These are phyloP conservation scores for Alectoris magna DNA, from an alignment of 2,797 vertebrate genomes.

Conservation along the genomic window DNA sequence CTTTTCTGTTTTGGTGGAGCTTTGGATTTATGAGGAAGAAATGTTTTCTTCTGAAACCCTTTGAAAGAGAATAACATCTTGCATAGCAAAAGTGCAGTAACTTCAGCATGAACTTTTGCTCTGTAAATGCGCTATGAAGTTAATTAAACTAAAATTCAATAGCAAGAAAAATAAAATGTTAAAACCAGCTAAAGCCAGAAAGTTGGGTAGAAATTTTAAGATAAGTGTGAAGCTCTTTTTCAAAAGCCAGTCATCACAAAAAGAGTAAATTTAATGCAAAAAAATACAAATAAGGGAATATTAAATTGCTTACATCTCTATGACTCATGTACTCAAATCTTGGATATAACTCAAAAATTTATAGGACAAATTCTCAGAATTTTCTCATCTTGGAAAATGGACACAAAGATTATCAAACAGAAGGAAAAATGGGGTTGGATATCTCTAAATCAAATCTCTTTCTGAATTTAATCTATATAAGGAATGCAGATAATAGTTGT, in stretches of 20 bases:
- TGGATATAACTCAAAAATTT: background rate
- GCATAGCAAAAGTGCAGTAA: background rate
- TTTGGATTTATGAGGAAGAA: background rate
- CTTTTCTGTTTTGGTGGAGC: background rate
- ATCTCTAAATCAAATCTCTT: background rate
- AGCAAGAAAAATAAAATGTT: background rate
- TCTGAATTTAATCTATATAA: background rate
- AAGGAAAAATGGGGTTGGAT: background rate
- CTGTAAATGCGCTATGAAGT: background rate
- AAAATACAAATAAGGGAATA: background rate
- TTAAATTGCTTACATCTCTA: background rate
- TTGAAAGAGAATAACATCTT: background rate
- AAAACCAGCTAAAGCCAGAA: background rate
- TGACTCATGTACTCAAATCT: background rate
- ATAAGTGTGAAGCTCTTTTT: background rate
- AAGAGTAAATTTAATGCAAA: background rate
- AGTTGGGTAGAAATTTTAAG: background rate
- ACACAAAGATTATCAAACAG: background rate
- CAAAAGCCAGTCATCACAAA: background rate
- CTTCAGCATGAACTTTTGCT: background rate
- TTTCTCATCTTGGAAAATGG: background rate
- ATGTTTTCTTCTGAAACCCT: background rate
- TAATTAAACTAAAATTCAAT: background rate
- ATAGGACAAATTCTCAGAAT: background rate
- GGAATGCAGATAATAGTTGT: background rate